Base-by-base conservation (phyloP, 1,140 invertebrate genomes). In the Drosophila novamexicana region DNA sequence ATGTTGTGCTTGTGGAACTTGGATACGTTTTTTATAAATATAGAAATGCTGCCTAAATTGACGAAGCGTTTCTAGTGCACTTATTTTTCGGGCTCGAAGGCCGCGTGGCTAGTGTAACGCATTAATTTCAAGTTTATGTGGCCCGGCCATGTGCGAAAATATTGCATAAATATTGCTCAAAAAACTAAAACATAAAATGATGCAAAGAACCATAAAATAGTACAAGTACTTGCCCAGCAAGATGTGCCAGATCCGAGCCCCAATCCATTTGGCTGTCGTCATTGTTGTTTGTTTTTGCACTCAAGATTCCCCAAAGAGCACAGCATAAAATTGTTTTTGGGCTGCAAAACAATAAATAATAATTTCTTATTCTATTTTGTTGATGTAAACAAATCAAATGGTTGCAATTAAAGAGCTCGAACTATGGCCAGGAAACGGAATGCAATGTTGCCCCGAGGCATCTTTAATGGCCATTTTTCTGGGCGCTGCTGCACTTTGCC, bases 231-330 rank as follows among this genome's bases (percentile, higher is more conserved):
- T 54, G 90, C 90, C 81, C 71, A 91, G 69, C 65, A 77, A 75
- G 74, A 90, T 61, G 82, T 85, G 78, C 57, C 65, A 71, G 42
- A 57, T 39, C 42, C 64, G 40, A 62, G n/a, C 56, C 80, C 78
- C 84, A 75, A 88, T 81, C 90, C 90, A 91, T 91, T 91, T 91
- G 81, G 80, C 82, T 90, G 89, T 86, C 89, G 90, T 91, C 90
- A 91, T 91, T 81, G 75, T 69, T 76, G 72, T 72, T 76, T 83
- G 71, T 72, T 67, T 84, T 77, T 84, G 84, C 84, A 89, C 89
- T 89, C 81, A 76, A 90, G 85, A 74, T 79, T 85, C 70, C 68
- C 62, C 66, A 69, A 69, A 47, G 56, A 49, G 47, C 56, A 62
- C 45, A 79, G 47, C 67, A 68, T 74, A 78, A 79, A 78, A 64